Evolutionary conservation across 2,888 invertebrate genomes (phyloP).

Genomic region (Stegophylla sp.): DNA sequence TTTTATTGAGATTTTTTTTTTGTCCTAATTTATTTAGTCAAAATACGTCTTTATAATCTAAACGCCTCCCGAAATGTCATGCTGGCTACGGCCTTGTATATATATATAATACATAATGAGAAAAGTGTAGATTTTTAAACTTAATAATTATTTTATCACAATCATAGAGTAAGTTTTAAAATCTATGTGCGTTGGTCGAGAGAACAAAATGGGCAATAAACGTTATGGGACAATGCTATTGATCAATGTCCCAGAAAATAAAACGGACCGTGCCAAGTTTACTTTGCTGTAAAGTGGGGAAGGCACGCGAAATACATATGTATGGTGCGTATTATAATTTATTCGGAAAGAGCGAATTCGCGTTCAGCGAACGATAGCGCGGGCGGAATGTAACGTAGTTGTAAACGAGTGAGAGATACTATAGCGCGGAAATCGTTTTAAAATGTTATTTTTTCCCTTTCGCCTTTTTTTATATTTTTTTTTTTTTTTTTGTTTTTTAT

Average conservation of each 20-base stretch:
- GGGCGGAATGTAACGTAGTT: background rate
- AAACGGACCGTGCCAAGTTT: conserved; percentile 22
- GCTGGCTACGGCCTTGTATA: too few species aligned
- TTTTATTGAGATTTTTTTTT: too few species aligned
- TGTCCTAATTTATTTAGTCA: too few species aligned
- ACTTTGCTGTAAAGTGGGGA: background rate
- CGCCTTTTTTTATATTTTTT: conserved; percentile 62
- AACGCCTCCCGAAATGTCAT: too few species aligned
- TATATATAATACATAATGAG: background rate
- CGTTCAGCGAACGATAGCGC: background rate
- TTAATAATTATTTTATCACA: background rate
- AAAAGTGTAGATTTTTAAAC: background rate
- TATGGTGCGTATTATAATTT: conserved; percentile 2
- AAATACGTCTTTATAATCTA: too few species aligned
- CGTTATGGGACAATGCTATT: background rate
- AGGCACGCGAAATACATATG: conserved; percentile 13
- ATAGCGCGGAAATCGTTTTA: background rate
- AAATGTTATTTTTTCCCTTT: background rate
- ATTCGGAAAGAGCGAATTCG: conserved; percentile 6
- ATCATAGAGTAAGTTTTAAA: background rate
- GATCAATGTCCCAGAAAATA: conserved; percentile 31
- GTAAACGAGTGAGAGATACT: background rate
- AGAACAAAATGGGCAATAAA: background rate
- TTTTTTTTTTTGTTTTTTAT: too few species aligned
- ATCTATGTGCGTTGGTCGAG: background rate